Percentiles rank a stretch among this genome's conserved stretches.
These are phyloP conservation scores for Imbricaverruca yamaguchii DNA, from an alignment of 2,888 invertebrate species.

Conservation along the genomic window DNA sequence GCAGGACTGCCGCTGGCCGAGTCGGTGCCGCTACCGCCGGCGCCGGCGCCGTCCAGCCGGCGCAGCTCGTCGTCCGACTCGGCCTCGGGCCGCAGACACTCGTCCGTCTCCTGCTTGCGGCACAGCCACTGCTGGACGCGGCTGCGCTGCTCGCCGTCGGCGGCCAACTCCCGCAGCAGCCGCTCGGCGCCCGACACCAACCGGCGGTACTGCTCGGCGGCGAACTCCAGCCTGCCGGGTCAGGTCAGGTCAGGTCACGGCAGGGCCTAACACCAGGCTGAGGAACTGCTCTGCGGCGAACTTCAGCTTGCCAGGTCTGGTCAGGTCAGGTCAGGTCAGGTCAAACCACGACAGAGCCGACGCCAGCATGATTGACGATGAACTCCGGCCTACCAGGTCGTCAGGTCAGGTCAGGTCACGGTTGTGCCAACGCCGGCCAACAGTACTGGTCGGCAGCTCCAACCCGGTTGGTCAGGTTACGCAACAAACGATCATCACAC, in stretches of 20 bases:
- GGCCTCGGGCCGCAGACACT: constrained; percentile 58
- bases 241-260: not conserved
- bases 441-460: too few species aligned
- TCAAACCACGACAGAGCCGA: too few species aligned
- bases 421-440: too few species aligned
- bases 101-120: constrained; percentile 78
- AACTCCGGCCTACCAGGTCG: too few species aligned
- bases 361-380: too few species aligned
- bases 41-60: not conserved
- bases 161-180: constrained; percentile 63
- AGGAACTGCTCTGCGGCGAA: too few species aligned
- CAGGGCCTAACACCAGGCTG: not conserved
- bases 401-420: too few species aligned
- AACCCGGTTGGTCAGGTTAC: too few species aligned
- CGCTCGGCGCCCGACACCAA: constrained; percentile 75
- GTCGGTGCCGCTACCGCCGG: not conserved
- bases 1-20: not conserved
- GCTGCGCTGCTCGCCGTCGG: constrained; percentile 57
- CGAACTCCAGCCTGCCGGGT: constrained; percentile 56
- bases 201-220: constrained; percentile 71
- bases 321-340: too few species aligned
- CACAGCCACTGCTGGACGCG: constrained; percentile 76
- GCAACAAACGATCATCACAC: too few species aligned
- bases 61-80: not conserved
- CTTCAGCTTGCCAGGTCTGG: too few species aligned